phyloP scores from a whole-genome alignment of 2,888 invertebrate genomes.

The Phaonia tiefii region DNA sequence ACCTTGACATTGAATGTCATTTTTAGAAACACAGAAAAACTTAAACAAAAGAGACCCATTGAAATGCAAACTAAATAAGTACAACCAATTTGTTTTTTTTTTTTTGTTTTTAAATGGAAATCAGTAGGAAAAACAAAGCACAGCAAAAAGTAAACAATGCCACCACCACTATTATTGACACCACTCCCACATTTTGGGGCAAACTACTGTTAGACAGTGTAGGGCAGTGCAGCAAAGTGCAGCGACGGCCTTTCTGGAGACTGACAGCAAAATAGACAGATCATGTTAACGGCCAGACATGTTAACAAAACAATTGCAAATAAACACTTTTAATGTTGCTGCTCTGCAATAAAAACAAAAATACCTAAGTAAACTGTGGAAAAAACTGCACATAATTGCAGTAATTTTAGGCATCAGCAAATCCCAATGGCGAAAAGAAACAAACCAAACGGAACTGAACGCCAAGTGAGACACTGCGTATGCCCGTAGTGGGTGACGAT shows the following conservation, averaged over 20 bases:
- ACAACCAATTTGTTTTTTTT: slow-evolving; percentile 27
- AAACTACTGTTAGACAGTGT: slow-evolving; percentile 25
- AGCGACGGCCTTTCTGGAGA: slow-evolving; percentile 7
- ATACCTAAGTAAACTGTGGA: slow-evolving; percentile 28
- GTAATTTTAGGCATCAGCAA: slow-evolving; percentile 63
- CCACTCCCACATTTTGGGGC: slow-evolving; percentile 56
- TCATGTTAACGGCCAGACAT: neutral
- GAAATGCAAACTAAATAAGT: slow-evolving; percentile 14
- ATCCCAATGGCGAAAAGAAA: slow-evolving; percentile 25
- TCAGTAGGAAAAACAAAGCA: too few species aligned
- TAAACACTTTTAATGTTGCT: slow-evolving; percentile 20
- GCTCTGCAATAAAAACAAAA: neutral
- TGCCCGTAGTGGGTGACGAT: slow-evolving; percentile 12
- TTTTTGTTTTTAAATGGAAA: too few species aligned
- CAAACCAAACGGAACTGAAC: slow-evolving; percentile 19
- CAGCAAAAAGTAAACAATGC: slow-evolving; percentile 18
- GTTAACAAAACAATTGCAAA: slow-evolving; percentile 14
- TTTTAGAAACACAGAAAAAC: slow-evolving; percentile 25
- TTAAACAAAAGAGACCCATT: slow-evolving; percentile 44
- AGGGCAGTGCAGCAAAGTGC: slow-evolving; percentile 8
- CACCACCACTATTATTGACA: neutral
- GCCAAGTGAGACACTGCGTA: slow-evolving; percentile 25
- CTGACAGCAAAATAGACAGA: slow-evolving; percentile 35
- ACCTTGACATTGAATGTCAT: slow-evolving; percentile 62
- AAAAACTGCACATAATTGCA: slow-evolving; percentile 61